Conservation (phyloP, 2,888 invertebrate species). For the Volucella inflata region DNA sequence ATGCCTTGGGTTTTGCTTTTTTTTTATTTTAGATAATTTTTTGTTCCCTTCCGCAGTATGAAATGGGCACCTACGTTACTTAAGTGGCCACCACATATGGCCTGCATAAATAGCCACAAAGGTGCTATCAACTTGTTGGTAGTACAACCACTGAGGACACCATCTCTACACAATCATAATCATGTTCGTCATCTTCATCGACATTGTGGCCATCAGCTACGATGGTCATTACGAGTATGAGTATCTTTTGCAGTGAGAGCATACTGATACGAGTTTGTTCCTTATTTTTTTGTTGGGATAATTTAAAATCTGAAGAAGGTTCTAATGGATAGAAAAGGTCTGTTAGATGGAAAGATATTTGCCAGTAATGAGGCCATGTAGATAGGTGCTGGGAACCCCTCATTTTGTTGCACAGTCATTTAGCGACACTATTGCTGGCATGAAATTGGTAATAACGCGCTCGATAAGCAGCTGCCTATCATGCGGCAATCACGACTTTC, state of each 20-base stretch:
- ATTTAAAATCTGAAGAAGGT: slow-evolving; percentile 24
- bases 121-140: slow-evolving; percentile 73
- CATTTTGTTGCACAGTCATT: slow-evolving; percentile 26
- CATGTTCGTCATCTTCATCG: slow-evolving; percentile 19
- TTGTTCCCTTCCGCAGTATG: not conserved
- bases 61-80: slow-evolving; percentile 51
- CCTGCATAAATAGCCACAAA: slow-evolving; percentile 56
- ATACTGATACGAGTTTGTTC: not conserved
- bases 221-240: slow-evolving; percentile 37
- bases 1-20: slow-evolving; percentile 38
- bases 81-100: slow-evolving; percentile 46
- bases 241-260: slow-evolving; percentile 19
- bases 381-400: not conserved
- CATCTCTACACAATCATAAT: slow-evolving; percentile 35
- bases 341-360: slow-evolving; percentile 24
- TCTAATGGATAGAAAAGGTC: not conserved
- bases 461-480: not conserved
- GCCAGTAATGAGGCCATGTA: slow-evolving; percentile 38
- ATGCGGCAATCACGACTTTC: slow-evolving; percentile 20
- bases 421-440: not conserved
- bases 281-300: slow-evolving; percentile 20
- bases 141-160: slow-evolving; percentile 62
- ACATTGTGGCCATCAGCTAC: slow-evolving; percentile 43
- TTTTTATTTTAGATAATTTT: not conserved
- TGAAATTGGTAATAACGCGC: not conserved